Percentiles rank a stretch among this genome's conserved stretches.
phyloP scores from a whole-genome alignment of 2,888 invertebrate species.

The Archaeoteleia sp. region DNA sequence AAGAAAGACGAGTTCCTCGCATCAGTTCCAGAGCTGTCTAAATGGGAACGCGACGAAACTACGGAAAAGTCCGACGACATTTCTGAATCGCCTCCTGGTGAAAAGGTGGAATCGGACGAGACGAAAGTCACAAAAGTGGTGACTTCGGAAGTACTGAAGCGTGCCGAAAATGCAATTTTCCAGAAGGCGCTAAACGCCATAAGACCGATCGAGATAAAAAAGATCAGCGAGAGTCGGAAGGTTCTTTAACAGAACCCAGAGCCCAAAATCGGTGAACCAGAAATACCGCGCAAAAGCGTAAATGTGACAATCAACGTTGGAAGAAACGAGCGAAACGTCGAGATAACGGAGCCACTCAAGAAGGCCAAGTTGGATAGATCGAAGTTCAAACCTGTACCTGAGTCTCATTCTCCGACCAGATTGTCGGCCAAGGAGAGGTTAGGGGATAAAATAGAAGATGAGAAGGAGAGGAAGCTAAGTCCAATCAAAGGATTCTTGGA shows the following conservation, averaged over 20 bases:
- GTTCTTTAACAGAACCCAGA: slow-evolving; percentile 78
- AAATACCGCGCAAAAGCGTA: slow-evolving; percentile 66
- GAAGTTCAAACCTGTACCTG: slow-evolving; percentile 66
- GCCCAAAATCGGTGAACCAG: slow-evolving; percentile 64
- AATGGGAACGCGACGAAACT: slow-evolving; percentile 87
- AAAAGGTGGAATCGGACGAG: slow-evolving; percentile 64
- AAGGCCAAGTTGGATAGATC: slow-evolving; percentile 69
- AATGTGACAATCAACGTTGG: slow-evolving; percentile 72
- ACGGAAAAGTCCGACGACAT: slow-evolving; percentile 71
- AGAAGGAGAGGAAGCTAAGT: slow-evolving; percentile 65
- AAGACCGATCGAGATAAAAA: slow-evolving; percentile 85
- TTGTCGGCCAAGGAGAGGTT: slow-evolving; percentile 87
- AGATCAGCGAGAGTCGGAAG: slow-evolving; percentile 82
- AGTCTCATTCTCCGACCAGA: slow-evolving; percentile 77
- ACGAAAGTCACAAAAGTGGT: slow-evolving; percentile 78
- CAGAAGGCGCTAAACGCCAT: slow-evolving; percentile 91
- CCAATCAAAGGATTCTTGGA: slow-evolving; percentile 78
- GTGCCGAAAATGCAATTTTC: slow-evolving; percentile 94
- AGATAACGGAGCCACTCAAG: slow-evolving; percentile 68
- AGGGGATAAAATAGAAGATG: slow-evolving; percentile 84
- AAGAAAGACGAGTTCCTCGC: slow-evolving; percentile 81
- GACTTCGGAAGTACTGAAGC: slow-evolving; percentile 90
- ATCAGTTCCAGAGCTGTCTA: slow-evolving; percentile 86
- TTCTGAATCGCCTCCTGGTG: slow-evolving; percentile 76
- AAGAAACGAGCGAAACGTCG: slow-evolving; percentile 71